Evolutionary conservation across 2,113 vertebrate genomes (phyloP), one percentile per base, ranked within the genome.

Genomic region (Tachysurus fulvidraco): DNA sequence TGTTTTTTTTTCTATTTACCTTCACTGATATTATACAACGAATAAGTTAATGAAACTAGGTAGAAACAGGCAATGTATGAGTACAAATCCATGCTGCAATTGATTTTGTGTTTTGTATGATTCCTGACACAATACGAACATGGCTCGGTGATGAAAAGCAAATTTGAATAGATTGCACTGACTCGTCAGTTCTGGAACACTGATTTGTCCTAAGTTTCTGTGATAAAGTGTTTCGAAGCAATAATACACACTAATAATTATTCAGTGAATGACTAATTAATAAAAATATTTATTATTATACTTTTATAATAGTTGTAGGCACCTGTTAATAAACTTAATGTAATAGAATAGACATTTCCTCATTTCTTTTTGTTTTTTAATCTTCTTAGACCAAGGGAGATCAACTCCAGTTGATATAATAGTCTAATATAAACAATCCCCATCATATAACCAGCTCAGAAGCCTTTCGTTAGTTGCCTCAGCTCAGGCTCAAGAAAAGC

Each of bases 31-130:
- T 76, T 65, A 28, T 83, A 64, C 69, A 50, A 82, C 67, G 60
- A 76, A 87, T 60, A 64, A 2, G 21, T 62, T 76, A 87, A 87
- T 76, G 41, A 46, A 83, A 60, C 19, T 54, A 57, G 41, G 55
- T n/a, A 5, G 50, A 73, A 81, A 30, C 36, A 59, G 46, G 36
- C 23, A 54, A 1, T 62, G 30, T 12, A 25, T 36, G 54, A 17
- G 59, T 21, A 25, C 41, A 25, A 4, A 8, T 17, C 28, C 25
- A 14, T 65, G 2, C 59, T 30, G 74, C 52, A 64, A 10, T 0
- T 52, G 52, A 73, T 41, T 23, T 85, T 25, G 16, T 64, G 25
- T 84, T 71, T 59, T 10, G 5, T 59, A 57, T 55, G 8, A 69
- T 19, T 21, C 17, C 12, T 67, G 21, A 85, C 19, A 69, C 30